phyloP scores from a whole-genome alignment of 2,797 vertebrate genomes.

The Borostomias antarcticus region DNA sequence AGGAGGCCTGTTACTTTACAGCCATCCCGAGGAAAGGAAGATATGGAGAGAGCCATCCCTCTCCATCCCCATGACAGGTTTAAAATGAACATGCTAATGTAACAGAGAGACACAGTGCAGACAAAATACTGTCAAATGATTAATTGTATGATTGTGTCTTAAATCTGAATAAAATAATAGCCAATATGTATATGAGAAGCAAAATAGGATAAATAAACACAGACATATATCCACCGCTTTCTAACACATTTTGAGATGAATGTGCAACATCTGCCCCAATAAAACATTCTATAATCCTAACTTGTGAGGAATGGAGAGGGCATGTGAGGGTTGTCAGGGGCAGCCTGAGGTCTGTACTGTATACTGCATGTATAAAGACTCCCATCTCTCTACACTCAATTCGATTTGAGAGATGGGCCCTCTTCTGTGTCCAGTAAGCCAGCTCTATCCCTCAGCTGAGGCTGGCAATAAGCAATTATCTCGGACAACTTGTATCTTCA shows the following conservation, averaged over 20 bases:
- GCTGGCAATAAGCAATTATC: constrained; percentile 24
- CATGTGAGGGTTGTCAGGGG: constrained; percentile 37
- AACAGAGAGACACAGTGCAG: neutral
- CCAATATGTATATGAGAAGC: no score
- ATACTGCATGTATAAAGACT: no score
- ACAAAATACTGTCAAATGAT: neutral
- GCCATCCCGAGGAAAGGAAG: neutral
- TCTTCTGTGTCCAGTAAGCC: constrained; percentile 41
- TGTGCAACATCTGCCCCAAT: neutral
- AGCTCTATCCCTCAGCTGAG: constrained; percentile 32
- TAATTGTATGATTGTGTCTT: neutral
- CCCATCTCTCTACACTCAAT: constrained; percentile 31
- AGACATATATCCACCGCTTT: neutral
- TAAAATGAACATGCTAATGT: no score
- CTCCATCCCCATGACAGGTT: no score
- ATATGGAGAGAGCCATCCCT: no score
- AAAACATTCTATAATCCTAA: neutral
- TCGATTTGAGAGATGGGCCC: constrained; percentile 35
- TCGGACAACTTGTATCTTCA: constrained; percentile 31
- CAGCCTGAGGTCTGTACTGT: no score
- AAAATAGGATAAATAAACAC: no score
- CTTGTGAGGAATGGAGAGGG: constrained; percentile 24
- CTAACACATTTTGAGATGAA: neutral
- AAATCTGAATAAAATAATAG: neutral
- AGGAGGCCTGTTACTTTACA: constrained; percentile 4